Evolutionary conservation across 1,140 invertebrate species (phyloP).

Genomic region (Sinella curviseta): DNA sequence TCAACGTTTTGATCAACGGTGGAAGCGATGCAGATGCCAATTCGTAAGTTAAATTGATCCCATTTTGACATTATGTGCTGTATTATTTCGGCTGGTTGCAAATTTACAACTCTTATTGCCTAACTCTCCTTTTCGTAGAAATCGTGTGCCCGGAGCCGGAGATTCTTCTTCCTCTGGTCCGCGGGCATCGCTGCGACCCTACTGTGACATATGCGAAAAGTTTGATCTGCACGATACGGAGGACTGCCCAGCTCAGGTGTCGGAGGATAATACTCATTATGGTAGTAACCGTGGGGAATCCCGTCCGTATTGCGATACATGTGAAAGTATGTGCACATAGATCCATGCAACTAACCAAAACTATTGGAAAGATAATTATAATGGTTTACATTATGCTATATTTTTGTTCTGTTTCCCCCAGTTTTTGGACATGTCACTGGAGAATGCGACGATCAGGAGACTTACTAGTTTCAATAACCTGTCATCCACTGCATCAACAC

Average conservation of each 20-base stretch:
- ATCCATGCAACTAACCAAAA: too few species aligned
- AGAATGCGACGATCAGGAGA: slow-evolving; percentile 78
- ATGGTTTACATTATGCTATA: slow-evolving; percentile 37
- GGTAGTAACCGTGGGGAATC: slow-evolving; percentile 54
- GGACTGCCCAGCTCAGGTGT: slow-evolving; percentile 86
- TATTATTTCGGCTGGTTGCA: neutral
- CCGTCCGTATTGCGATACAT: slow-evolving; percentile 86
- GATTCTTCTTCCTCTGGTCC: neutral
- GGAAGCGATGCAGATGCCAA: slow-evolving; percentile 64
- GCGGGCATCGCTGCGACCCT: slow-evolving; percentile 70
- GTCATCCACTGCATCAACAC: too few species aligned
- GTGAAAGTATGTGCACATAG: slow-evolving; percentile 73
- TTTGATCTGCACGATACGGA: slow-evolving; percentile 97
- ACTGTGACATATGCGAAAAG: slow-evolving; percentile 96
- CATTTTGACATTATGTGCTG: neutral
- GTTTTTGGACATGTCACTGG: slow-evolving; percentile 77
- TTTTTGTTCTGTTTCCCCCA: slow-evolving; percentile 55
- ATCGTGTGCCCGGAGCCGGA: neutral
- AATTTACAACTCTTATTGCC: neutral
- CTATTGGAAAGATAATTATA: slow-evolving; percentile 15
- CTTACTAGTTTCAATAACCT: slow-evolving; percentile 61
- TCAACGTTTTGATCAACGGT: slow-evolving; percentile 76
- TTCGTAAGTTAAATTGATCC: slow-evolving; percentile 56
- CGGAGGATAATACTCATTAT: slow-evolving; percentile 57
- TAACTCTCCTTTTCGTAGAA: neutral